A percentile compares a stretch with the other conserved stretches of the same genome.
phyloP scores from a whole-genome alignment of 2,888 invertebrate species.

The Drosophila meridiana region DNA sequence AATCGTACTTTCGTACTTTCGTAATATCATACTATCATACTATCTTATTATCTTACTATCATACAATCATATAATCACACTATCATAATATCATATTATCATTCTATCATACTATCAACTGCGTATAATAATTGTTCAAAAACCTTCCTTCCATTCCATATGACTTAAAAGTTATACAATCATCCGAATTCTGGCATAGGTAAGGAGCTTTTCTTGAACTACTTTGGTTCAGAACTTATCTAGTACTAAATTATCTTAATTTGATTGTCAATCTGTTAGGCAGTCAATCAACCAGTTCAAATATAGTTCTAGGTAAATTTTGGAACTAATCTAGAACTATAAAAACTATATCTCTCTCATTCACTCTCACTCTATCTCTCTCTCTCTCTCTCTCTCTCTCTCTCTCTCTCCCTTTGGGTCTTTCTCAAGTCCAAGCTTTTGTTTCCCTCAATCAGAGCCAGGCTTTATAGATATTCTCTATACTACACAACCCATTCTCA shows the following conservation, averaged over 20 bases:
- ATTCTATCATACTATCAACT: no score
- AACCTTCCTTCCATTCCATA: not conserved
- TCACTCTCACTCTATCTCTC: not conserved
- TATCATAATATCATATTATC: not conserved
- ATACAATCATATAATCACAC: not conserved
- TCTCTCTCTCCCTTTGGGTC: not conserved
- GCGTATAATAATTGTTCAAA: no score
- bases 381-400: not conserved
- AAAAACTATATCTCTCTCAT: no score
- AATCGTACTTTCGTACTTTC: not conserved
- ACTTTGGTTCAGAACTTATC: not conserved
- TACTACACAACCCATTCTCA: conserved; percentile 24
- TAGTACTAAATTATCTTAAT: not conserved
- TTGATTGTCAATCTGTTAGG: not conserved
- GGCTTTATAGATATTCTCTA: conserved; percentile 13
- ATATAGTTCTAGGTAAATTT: not conserved
- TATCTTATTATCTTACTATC: no score
- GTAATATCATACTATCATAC: not conserved
- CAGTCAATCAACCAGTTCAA: not conserved
- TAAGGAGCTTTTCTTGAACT: no score
- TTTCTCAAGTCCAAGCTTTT: not conserved
- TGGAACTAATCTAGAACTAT: not conserved
- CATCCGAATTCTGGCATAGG: no score
- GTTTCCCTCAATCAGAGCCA: conserved; percentile 16
- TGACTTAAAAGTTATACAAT: no score